Conservation (phyloP, 2,888 invertebrate genomes). For the Chymomyza amoena region DNA sequence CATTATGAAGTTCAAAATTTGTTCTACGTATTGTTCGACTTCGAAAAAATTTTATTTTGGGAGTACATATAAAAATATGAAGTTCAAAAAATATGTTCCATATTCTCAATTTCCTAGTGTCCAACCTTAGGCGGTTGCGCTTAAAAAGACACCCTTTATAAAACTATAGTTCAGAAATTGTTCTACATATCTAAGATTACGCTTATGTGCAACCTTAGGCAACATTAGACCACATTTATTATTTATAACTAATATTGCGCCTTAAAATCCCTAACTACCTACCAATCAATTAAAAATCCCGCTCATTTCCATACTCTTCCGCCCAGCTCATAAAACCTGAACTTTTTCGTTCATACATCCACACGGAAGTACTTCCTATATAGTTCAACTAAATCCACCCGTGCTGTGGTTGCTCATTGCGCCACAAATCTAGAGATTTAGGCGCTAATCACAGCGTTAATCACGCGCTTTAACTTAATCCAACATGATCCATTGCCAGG, state of each 20-base stretch:
- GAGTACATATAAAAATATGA: too few species aligned
- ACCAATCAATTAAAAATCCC: neutral
- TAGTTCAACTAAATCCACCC: slow-evolving; percentile 9
- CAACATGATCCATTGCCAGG: slow-evolving; percentile 43
- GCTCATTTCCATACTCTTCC: neutral
- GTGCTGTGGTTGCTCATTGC: slow-evolving; percentile 51
- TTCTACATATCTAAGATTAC: too few species aligned
- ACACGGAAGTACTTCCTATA: slow-evolving; percentile 29
- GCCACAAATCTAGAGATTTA: slow-evolving; percentile 49
- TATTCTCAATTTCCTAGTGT: too few species aligned
- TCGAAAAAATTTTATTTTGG: too few species aligned
- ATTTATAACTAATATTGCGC: neutral
- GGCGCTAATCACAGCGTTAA: slow-evolving; percentile 53
- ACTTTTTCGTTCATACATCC: neutral
- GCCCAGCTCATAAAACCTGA: neutral
- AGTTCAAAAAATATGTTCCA: too few species aligned
- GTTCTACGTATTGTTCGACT: too few species aligned
- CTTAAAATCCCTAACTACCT: neutral
- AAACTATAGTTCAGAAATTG: too few species aligned
- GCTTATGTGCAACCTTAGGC: too few species aligned
- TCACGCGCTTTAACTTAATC: slow-evolving; percentile 64
- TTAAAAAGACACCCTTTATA: too few species aligned
- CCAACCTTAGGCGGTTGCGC: too few species aligned
- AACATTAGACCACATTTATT: neutral
- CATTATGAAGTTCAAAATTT: too few species aligned